A percentile compares a stretch with the other conserved stretches of the same genome.
phyloP scores from a whole-genome alignment of 2,888 invertebrate genomes.

The Omphaloscelis lunosa region DNA sequence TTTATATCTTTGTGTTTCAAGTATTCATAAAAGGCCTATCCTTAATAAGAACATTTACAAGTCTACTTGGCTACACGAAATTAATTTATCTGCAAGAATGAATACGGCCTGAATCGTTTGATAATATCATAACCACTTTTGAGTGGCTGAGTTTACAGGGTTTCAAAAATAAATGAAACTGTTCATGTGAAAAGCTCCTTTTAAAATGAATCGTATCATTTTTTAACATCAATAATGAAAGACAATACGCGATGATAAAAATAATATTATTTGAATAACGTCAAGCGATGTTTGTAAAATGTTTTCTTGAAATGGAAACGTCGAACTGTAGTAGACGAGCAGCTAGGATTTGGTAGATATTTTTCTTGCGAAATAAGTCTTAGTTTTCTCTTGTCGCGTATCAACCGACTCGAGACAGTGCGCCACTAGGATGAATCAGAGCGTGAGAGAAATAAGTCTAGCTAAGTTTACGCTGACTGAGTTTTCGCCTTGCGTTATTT shows the following conservation, averaged over 20 bases:
- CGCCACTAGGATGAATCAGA: conserved; percentile 72
- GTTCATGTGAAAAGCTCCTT: conserved; percentile 29
- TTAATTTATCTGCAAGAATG: conserved; percentile 48
- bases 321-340: conserved; percentile 29
- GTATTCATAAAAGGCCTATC: conserved; percentile 21
- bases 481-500: conserved; percentile 58
- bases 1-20: background rate
- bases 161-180: conserved; percentile 39
- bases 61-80: conserved; percentile 31
- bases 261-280: conserved; percentile 36
- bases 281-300: conserved; percentile 17
- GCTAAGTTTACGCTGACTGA: conserved; percentile 74
- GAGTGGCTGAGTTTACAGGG: conserved; percentile 30
- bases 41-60: conserved; percentile 29
- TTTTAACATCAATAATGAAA: conserved; percentile 38
- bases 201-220: conserved; percentile 36
- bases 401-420: conserved; percentile 67
- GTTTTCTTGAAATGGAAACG: conserved; percentile 26
- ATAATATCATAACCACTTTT: conserved; percentile 40
- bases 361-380: conserved; percentile 61
- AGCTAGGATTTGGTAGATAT: conserved; percentile 40
- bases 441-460: conserved; percentile 77
- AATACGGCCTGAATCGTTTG: conserved; percentile 32
- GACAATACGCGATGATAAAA: conserved; percentile 12
- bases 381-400: conserved; percentile 69